Base-by-base conservation (phyloP, 2,797 vertebrate species). In the Smutsia temminckii region DNA sequence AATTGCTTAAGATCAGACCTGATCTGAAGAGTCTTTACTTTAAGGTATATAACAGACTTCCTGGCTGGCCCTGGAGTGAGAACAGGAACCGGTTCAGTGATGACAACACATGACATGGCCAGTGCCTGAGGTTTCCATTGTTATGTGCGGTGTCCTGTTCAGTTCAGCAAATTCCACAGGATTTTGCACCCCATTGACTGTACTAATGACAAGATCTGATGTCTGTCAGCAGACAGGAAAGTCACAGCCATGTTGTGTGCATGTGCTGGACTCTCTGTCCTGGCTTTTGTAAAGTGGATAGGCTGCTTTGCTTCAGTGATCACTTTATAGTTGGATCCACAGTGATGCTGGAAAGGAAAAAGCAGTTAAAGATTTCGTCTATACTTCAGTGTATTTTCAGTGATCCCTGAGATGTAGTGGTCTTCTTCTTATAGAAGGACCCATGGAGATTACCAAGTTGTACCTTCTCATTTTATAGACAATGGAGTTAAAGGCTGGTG, bases 181-280 rank as follows among this genome's bases (percentile, higher is more conserved):
- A 97, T 97, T 98, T 99, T 99, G 98, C 98, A 98, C 98, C 91
- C 98, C 98, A 98, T 99, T 99, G 98, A 98, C 98, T 96, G 63
- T 85, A 80, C 98, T 99, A 99, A 98, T 98, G 99, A 99, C 99
- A 98, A 98, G 98, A 96, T 98, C 97, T 98, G 98, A 98, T 98
- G 98, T 99, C 98, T 99, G 98, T 99, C 98, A 98, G 95, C 97
- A 98, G 97, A 98, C 97, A 98, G 91, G 96, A 97, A 97, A 95
- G 95, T 96, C 97, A 95, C 90, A 75, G 1, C 87, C 97, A 97
- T 96, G 93, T 96, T 98, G 94, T 69, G 69, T 97, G 89, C 97
- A 97, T 97, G 94, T 97, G 96, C 96, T 95, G 86, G 68, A 69
- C 49, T 97, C 51, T 84, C 53, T 97, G 53, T 96, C 89, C 93